phyloP scores from a whole-genome alignment of 2,888 invertebrate genomes.

The Trilocha varians region DNA sequence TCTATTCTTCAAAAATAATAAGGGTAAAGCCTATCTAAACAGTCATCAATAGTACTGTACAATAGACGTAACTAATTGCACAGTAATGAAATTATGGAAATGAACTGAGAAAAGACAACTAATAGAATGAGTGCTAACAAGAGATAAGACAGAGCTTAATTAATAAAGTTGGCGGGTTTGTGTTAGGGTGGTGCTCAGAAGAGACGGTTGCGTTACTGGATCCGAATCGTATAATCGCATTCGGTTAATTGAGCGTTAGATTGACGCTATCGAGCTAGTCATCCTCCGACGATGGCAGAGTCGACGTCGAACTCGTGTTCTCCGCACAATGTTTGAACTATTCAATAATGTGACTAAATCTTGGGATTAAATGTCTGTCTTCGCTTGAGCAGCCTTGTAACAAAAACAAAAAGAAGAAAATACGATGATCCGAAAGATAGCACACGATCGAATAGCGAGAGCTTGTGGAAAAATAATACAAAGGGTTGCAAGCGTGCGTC shows the following conservation, averaged over 20 bases:
- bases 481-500: conserved; percentile 56
- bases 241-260: conserved; percentile 71
- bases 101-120: conserved; percentile 73
- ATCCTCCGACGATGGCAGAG: conserved; percentile 27
- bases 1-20: no score
- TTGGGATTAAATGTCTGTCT: conserved; percentile 43
- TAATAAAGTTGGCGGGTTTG: conserved; percentile 71
- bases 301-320: conserved; percentile 19
- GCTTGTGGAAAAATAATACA: conserved; percentile 44
- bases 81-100: conserved; percentile 72
- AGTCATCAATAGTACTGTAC: conserved; percentile 11
- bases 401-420: conserved; percentile 31
- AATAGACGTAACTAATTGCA: conserved; percentile 67
- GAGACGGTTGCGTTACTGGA: conserved; percentile 56
- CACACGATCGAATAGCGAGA: conserved; percentile 34
- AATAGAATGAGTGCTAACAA: conserved; percentile 74
- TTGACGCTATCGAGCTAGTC: conserved; percentile 64
- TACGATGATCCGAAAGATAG: conserved; percentile 37
- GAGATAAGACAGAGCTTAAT: conserved; percentile 74
- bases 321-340: conserved; percentile 31
- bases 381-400: conserved; percentile 24
- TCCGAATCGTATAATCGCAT: conserved; percentile 70
- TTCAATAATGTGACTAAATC: conserved; percentile 47
- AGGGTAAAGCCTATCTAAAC: no score
- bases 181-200: conserved; percentile 49